Evolutionary conservation across 2,888 invertebrate genomes (phyloP), one percentile per base, ranked within the genome.

Genomic region (Clusia tigrina): DNA sequence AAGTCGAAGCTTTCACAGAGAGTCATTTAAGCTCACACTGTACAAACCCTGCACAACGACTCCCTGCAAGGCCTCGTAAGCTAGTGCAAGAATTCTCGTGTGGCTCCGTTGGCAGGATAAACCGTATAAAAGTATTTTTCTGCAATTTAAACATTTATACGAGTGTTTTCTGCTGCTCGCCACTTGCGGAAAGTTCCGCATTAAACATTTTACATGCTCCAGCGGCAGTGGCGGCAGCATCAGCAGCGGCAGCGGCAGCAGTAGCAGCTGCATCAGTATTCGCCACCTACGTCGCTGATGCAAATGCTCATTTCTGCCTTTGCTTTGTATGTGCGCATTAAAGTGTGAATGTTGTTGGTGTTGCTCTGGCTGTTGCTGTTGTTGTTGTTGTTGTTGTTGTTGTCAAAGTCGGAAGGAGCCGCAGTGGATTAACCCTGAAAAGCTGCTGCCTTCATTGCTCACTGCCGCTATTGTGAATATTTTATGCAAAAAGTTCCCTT

Each of bases 131-230:
- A 17, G 46, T 5, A 54, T 57, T 65, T 60, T 59, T 57, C 52
- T 57, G 48, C 65, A 62, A 57, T 59, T 65, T 57, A 62, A 62
- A 55, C 58, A 63, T 52, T 57, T 46, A 57, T 54, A 3, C 22
- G 3, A 5, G 22, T 20, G n/a, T 52, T 60, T 25, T 5, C 26
- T 22, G n/a, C 32, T 55, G 54, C 6, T 3, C 9, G 42, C 42
- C n/a, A 3, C 42, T 60, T 60, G 46, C 20, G 26, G 60, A 26
- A 42, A 54, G 25, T 48, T 60, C 26, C 42, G 52, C n/a, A 52
- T 52, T 52, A 18, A 52, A 18, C 6, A 15, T n/a, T 32, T 32
- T 9, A 12, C 32, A 32, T n/a, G n/a, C n/a, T n/a, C n/a, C n/a
- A n/a, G n/a, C n/a, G n/a, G n/a, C n/a, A n/a, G n/a, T n/a, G n/a